Percentiles rank a stretch among this genome's conserved stretches.
These are phyloP conservation scores for Schizaphis graminum DNA, from an alignment of 2,888 invertebrate species.

Conservation along the genomic window DNA sequence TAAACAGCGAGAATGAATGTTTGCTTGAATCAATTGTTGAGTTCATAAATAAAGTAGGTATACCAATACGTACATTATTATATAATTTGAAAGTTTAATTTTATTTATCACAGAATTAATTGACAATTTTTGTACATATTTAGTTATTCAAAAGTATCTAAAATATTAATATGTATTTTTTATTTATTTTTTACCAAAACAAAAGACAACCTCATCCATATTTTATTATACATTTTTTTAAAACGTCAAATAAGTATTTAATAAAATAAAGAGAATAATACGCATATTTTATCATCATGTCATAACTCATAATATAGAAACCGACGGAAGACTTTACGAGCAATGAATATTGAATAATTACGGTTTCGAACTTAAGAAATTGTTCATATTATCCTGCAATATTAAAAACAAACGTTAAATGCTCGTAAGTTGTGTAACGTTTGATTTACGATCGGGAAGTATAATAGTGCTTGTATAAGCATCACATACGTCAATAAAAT, in stretches of 20 bases:
- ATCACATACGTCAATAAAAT: not conserved
- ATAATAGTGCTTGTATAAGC: not conserved
- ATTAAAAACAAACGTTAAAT: not conserved
- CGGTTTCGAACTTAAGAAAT: not conserved
- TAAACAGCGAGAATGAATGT: not conserved
- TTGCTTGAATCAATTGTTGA: not conserved
- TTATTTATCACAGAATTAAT: not conserved
- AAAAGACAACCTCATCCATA: not conserved
- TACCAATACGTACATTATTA: not conserved
- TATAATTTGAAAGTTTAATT: not conserved
- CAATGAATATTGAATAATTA: constrained; percentile 6
- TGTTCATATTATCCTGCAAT: not conserved
- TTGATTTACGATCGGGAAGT: constrained; percentile 16
- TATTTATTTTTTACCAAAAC: not conserved
- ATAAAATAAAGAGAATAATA: not conserved
- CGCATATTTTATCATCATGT: not conserved
- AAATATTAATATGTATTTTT: not conserved
- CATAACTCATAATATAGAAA: not conserved
- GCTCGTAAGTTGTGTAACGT: not conserved
- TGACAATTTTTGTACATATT: not conserved
- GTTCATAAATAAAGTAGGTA: not conserved
- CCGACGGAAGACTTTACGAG: not conserved
- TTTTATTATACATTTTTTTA: not conserved
- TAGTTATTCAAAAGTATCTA: not conserved
- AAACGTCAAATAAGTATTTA: not conserved